Conservation (phyloP, 2,113 vertebrate genomes). For the Platichthys flesus region DNA sequence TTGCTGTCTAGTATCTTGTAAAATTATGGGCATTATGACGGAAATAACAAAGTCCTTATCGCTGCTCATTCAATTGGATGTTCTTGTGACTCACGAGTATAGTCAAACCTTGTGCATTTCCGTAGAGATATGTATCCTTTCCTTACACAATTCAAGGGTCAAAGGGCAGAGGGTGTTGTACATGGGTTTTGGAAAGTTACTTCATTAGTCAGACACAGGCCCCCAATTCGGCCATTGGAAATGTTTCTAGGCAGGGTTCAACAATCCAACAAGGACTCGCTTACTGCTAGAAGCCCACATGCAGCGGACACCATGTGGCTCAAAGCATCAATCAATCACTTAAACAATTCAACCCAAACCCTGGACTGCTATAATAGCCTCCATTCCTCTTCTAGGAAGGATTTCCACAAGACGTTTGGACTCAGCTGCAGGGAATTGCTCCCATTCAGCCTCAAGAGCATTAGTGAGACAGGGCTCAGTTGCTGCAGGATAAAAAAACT, state of each 20-base stretch:
- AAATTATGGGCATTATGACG: not conserved
- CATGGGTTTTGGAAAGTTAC: no score
- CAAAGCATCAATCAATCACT: slow-evolving; percentile 42
- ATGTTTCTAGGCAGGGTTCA: not conserved
- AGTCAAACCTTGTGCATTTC: not conserved
- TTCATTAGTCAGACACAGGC: not conserved
- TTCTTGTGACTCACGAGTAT: no score
- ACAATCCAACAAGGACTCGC: slow-evolving; percentile 10
- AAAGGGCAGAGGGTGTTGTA: no score
- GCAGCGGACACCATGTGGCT: slow-evolving; percentile 4
- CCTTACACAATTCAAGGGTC: no score
- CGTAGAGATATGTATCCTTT: no score
- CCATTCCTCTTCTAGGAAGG: not conserved
- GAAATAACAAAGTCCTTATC: not conserved
- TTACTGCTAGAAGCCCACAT: slow-evolving; percentile 5
- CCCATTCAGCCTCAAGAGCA: not conserved
- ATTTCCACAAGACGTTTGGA: slow-evolving; percentile 3
- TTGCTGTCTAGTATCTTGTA: not conserved
- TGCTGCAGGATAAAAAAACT: no score
- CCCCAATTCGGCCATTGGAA: not conserved
- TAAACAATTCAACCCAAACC: slow-evolving; percentile 36
- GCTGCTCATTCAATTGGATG: no score
- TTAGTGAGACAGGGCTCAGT: no score
- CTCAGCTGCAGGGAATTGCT: slow-evolving; percentile 3
- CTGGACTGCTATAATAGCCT: not conserved